phyloP scores from a whole-genome alignment of 2,888 invertebrate genomes.

The Napeogenes inachia region DNA sequence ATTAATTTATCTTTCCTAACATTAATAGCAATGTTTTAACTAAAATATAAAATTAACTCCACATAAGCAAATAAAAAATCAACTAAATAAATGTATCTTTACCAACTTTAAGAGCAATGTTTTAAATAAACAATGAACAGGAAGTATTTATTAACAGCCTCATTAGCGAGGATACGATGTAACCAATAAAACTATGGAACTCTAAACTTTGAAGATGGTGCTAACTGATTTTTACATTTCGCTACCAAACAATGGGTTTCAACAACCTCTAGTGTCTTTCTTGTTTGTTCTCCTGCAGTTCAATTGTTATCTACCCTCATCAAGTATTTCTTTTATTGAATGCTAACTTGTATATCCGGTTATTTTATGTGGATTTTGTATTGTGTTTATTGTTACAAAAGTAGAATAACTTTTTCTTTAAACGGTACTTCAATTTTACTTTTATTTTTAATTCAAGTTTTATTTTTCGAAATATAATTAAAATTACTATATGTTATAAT shows the following conservation, averaged over 20 bases:
- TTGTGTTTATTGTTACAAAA: conserved; percentile 1
- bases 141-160: conserved; percentile 59
- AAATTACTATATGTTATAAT: too few relatives aligned
- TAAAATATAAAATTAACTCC: background rate
- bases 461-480: too few relatives aligned
- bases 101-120: conserved; percentile 1
- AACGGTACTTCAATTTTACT: background rate
- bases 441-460: too few relatives aligned
- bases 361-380: background rate
- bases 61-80: background rate
- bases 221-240: conserved; percentile 43
- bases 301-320: conserved; percentile 26
- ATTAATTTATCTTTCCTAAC: too few relatives aligned
- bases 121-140: conserved; percentile 27
- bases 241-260: conserved; percentile 39
- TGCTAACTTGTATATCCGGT: conserved; percentile 13
- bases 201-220: conserved; percentile 38
- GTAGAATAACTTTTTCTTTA: background rate
- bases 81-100: background rate
- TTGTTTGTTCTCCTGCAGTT: conserved; percentile 36
- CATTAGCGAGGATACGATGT: conserved; percentile 44
- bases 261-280: conserved; percentile 39
- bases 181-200: conserved; percentile 18
- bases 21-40: too few relatives aligned
- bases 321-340: conserved; percentile 12